A percentile compares a stretch with the other conserved stretches of the same genome.
Conservation (phyloP, 2,888 invertebrate species). For the Portevinia maculata region DNA sequence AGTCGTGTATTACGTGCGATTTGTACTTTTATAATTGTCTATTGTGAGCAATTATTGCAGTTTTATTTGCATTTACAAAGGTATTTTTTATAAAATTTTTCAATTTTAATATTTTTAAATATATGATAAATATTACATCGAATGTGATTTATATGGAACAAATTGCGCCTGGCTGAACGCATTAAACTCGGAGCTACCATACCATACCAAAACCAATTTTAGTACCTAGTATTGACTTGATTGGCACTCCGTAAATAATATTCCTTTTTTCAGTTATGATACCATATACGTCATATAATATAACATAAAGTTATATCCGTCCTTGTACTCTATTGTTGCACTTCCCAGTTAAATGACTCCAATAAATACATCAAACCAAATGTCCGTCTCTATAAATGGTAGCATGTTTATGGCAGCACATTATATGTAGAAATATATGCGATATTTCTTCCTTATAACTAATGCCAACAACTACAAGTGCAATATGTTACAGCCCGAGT, state of each 20-base stretch:
- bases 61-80: too few relatives aligned
- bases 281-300: slow-evolving; percentile 1
- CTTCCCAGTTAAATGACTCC: slow-evolving; percentile 18
- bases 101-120: too few relatives aligned
- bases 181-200: too few relatives aligned
- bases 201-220: background rate
- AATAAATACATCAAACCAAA: slow-evolving; percentile 66
- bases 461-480: slow-evolving; percentile 61
- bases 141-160: too few relatives aligned
- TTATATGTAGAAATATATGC: slow-evolving; percentile 68
- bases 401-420: slow-evolving; percentile 59
- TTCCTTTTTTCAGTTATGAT: background rate
- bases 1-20: too few relatives aligned
- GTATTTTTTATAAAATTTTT: too few relatives aligned
- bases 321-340: background rate
- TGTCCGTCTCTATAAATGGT: slow-evolving; percentile 55
- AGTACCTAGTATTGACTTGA: background rate
- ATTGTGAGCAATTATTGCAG: too few relatives aligned
- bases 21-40: too few relatives aligned
- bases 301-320: slow-evolving; percentile 3
- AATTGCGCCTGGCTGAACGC: too few relatives aligned
- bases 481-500: slow-evolving; percentile 59
- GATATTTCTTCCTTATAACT: slow-evolving; percentile 59
- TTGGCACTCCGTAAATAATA: background rate
- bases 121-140: too few relatives aligned